phyloP scores from a whole-genome alignment of 2,797 vertebrate species.

The Pteronotus mesoamericanus region DNA sequence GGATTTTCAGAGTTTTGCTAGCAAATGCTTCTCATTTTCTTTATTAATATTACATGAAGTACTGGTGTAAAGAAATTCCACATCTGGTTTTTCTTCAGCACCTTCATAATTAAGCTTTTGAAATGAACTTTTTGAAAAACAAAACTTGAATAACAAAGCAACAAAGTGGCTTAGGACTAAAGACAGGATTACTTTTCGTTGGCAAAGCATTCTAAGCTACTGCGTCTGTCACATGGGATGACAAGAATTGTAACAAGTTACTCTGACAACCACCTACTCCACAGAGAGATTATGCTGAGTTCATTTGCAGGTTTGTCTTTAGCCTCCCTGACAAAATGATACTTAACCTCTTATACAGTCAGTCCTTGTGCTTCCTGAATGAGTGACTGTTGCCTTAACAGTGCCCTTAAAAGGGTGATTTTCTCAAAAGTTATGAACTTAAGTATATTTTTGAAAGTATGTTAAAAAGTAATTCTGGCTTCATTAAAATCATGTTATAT shows the following conservation, averaged over 20 bases:
- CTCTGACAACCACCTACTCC: conserved; percentile 85
- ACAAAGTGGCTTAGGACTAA: conserved; percentile 85
- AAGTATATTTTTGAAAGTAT: conserved; percentile 13
- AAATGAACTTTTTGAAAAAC: conserved; percentile 73
- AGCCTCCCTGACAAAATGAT: conserved; percentile 83
- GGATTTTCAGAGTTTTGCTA: conserved; percentile 25
- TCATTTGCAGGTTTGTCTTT: conserved; percentile 84
- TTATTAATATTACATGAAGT: conserved; percentile 63
- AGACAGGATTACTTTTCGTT: conserved; percentile 87
- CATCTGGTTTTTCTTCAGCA: conserved; percentile 73
- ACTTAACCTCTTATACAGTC: conserved; percentile 82
- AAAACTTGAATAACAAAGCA: conserved; percentile 78
- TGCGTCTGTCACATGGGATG: conserved; percentile 83
- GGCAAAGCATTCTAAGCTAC: conserved; percentile 83
- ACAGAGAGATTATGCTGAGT: conserved; percentile 83
- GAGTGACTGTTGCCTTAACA: conserved; percentile 72
- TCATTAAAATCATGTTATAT: conserved; percentile 30
- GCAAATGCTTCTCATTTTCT: conserved; percentile 75
- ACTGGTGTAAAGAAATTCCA: conserved; percentile 72
- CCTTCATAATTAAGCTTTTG: conserved; percentile 81
- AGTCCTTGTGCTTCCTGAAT: conserved; percentile 77
- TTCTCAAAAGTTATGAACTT: conserved; percentile 34
- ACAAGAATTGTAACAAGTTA: conserved; percentile 88
- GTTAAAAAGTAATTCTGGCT: background rate
- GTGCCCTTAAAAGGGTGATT: conserved; percentile 63